Evolutionary conservation across 2,797 vertebrate species (phyloP), one percentile per base, ranked within the genome.

Genomic region (Toxotes lorentzi): DNA sequence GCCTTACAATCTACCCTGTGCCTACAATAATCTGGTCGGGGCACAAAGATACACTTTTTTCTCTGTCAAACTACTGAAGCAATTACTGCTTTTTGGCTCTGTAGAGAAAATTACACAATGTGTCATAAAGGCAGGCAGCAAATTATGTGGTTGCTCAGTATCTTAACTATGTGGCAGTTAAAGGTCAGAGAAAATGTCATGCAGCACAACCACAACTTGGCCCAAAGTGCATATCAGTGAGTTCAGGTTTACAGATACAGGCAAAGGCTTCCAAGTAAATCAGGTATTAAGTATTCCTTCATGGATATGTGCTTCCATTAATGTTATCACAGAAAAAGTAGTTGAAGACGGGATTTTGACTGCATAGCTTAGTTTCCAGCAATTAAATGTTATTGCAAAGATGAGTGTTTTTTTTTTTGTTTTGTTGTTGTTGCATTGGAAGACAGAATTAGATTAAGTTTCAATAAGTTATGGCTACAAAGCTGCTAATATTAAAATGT

Each of bases 161-260:
- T 76, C 51, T 72, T 16, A 72, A 80, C 40, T 60, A 70, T 77
- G 71, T 82, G 79, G 45, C 53, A 82, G 80, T 78, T 76, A 74
- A 71, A 65, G 48, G 38, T 78, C 79, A 81, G 78, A 76, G 47
- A n/a, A 53, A 79, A 83, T 67, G 54, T 71, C 86, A 90, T 88
- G 91, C 81, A 91, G 83, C 82, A 72, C 73, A 64, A 79, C 88
- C 73, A 87, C 69, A 87, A 82, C 58, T 70, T 88, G 75, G 77
- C 86, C 84, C 82, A 91, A 93, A 90, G 91, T 92, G 91, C 87
- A 77, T 79, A 72, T 82, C 47, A 90, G 83, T 91, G 82, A 88
- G 78, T 86, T 83, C 66, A 89, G 82, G 64, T 82, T 81, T 76
- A 84, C 65, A 84, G 73, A 76, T 59, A 85, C 67, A 76, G 63